Evolutionary conservation across 2,888 invertebrate species (phyloP), one percentile per base, ranked within the genome.

Genomic region (Sepioteuthis lessoniana): DNA sequence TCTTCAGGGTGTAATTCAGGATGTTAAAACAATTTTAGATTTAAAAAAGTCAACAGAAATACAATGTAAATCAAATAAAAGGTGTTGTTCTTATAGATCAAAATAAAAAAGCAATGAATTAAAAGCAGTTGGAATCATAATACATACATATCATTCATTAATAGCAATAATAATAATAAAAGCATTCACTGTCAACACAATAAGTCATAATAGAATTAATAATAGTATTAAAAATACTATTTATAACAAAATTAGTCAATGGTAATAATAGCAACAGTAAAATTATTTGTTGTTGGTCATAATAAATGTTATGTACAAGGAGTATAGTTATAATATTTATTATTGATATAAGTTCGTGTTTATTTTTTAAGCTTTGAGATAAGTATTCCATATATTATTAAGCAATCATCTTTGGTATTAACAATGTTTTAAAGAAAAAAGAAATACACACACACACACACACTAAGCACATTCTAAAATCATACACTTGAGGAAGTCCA

Each of bases 161-260:
- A 76, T n/a, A 35, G n/a, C n/a, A 76, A n/a, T n/a, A 35, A 47
- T 46, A 55, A 31, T 93, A 47, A 90, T 28, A 28, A n/a, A 92
- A 42, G 90, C 91, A 60, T 93, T 91, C 90, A 94, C 37, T 35
- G 37, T 35, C 35, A 76, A 10, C 28, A 76, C 76, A 42, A 93
- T 55, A 21, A 55, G 42, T 38, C 21, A 35, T 90, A 31, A 21
- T 42, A 76, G 16, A 4, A 90, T 0, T 19, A 31, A 35, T 31
- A 35, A 19, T 19, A 76, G 16, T 76, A n/a, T 7, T 76, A n/a
- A 31, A 10, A 76, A n/a, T 76, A 76, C n/a, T 76, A 35, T 13
- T 76, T 10, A 76, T 76, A 76, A 13, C 31, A 31, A 76, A 8
- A 76, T 76, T 35, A 76, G 35, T 76, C 76, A n/a, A 5, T 76